Evolutionary conservation across 2,113 vertebrate species (phyloP).

Genomic region (Anarhynchus alexandrinus): DNA sequence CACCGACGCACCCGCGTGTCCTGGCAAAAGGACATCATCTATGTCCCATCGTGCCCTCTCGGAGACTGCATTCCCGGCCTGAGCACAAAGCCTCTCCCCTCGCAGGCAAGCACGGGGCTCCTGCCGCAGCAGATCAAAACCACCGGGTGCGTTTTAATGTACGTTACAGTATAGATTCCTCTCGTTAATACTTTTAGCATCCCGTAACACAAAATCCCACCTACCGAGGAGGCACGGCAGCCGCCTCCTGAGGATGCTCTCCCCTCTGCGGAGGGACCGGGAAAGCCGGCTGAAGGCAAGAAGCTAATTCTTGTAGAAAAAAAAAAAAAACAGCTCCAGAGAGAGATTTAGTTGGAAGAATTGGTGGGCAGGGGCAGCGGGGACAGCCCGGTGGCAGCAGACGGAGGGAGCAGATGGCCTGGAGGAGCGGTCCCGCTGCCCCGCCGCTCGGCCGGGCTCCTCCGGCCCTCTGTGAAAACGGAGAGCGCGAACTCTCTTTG

Average conservation of each 20-base stretch:
- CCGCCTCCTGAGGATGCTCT: background rate
- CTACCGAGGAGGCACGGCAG: accelerated
- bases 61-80: background rate
- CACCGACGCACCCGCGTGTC: accelerated
- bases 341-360: background rate
- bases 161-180: background rate
- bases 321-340: background rate
- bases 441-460: background rate
- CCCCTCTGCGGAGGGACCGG: accelerated
- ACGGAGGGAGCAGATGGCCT: background rate
- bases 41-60: background rate
- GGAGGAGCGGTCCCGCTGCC: background rate
- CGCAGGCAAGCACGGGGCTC: background rate
- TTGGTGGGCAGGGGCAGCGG: background rate
- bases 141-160: background rate
- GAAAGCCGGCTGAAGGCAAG: background rate
- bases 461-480: accelerated
- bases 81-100: background rate
- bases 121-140: background rate
- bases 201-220: background rate
- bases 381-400: background rate
- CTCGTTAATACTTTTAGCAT: background rate
- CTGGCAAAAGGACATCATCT: background rate
- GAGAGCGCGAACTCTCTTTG: accelerated
- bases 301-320: background rate